Conservation (phyloP, 1,140 invertebrate genomes). For the Anagrus nilaparvatae region DNA sequence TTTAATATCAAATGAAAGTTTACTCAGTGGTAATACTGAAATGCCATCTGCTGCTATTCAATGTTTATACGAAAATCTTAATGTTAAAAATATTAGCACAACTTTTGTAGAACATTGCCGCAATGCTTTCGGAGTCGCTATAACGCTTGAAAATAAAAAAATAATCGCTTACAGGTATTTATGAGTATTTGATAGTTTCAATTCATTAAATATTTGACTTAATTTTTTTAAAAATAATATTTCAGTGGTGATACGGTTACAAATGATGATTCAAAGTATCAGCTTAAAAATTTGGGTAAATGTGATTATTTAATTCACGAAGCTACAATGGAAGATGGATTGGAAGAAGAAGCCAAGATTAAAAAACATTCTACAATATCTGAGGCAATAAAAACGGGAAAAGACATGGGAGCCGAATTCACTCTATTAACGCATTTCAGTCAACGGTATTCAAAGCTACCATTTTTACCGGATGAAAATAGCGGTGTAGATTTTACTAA, state of each 20-base stretch:
- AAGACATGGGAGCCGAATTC: slow-evolving; percentile 75
- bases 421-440: slow-evolving; percentile 95
- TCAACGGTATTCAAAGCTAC: slow-evolving; percentile 87
- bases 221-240: too few species aligned
- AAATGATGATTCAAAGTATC: too few species aligned
- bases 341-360: slow-evolving; percentile 61
- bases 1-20: slow-evolving; percentile 51
- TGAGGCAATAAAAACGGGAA: slow-evolving; percentile 74
- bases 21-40: slow-evolving; percentile 33
- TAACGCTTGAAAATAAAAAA: slow-evolving; percentile 50
- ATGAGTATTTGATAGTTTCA: too few species aligned
- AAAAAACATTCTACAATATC: slow-evolving; percentile 87
- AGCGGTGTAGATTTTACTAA: slow-evolving; percentile 40
- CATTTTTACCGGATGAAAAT: slow-evolving; percentile 43
- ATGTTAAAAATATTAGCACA: slow-evolving; percentile 51
- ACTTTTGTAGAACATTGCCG: slow-evolving; percentile 69
- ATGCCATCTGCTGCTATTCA: not conserved
- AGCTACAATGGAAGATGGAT: slow-evolving; percentile 89
- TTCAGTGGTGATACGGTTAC: slow-evolving; percentile 85
- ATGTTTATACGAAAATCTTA: slow-evolving; percentile 27
- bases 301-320: slow-evolving; percentile 92
- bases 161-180: slow-evolving; percentile 80
- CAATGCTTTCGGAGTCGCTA: slow-evolving; percentile 68
- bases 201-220: too few species aligned
- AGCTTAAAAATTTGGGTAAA: slow-evolving; percentile 64